phyloP scores from a whole-genome alignment of 2,797 vertebrate species.

The Poeciliopsis infans region DNA sequence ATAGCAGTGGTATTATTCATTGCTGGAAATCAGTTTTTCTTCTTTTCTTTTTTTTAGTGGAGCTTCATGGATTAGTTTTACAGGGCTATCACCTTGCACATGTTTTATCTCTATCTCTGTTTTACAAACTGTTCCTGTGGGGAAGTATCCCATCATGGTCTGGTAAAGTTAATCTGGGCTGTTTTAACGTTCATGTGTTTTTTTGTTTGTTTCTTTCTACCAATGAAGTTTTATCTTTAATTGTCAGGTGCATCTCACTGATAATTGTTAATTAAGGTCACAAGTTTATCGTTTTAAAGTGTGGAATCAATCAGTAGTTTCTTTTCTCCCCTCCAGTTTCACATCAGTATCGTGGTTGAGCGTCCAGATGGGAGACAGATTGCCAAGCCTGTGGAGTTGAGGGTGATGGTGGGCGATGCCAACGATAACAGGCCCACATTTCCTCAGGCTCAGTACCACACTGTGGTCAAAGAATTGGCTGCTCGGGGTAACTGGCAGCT shows the following conservation, averaged over 20 bases:
- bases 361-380: slow-evolving; percentile 82
- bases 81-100: background rate
- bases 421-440: slow-evolving; percentile 85
- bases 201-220: background rate
- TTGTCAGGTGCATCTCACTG: background rate
- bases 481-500: slow-evolving; percentile 61
- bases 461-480: slow-evolving; percentile 79
- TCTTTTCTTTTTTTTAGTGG: background rate
- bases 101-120: background rate
- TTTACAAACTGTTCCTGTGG: background rate
- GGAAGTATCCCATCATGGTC: background rate
- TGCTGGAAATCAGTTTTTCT: background rate
- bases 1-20: background rate
- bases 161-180: background rate
- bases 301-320: slow-evolving; percentile 3
- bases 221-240: background rate
- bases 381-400: slow-evolving; percentile 80
- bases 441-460: slow-evolving; percentile 78
- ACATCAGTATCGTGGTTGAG: slow-evolving; percentile 81
- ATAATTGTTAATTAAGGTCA: too few relatives aligned
- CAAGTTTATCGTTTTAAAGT: background rate
- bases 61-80: background rate
- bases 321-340: slow-evolving; percentile 69
- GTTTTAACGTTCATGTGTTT: background rate
- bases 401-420: slow-evolving; percentile 83